Evolutionary conservation across 2,113 vertebrate species (phyloP), one percentile per base, ranked within the genome.

Genomic region (Megalops atlanticus): DNA sequence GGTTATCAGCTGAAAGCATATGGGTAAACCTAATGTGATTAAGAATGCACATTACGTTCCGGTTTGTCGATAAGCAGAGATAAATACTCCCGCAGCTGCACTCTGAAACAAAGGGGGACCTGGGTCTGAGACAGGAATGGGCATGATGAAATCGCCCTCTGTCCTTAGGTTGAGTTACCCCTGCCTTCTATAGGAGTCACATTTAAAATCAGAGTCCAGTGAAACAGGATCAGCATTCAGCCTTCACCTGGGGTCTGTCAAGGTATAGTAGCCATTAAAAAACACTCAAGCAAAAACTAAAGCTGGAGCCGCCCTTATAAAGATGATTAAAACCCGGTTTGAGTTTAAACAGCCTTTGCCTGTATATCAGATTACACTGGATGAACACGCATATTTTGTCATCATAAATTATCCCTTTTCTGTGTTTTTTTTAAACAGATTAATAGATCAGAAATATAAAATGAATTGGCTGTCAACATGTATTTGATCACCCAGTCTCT

Each of bases 1-100:
- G 91, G 92, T 92, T 93, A 92, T 94, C 91, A 68, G 40, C 31
- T 87, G 81, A 86, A 81, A 91, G 89, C 86, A 88, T 91, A 91
- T 84, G 84, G 87, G 89, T 83, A 87, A 90, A 87, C 85, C 90
- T 90, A 91, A 92, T 91, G 72, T 86, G 86, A 92, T 94, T 91
- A 92, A 89, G 89, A 86, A 88, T 89, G 88, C 58, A 74, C 54
- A 7, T 74, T 80, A 81, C 45, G 68, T 87, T 86, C 85, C 54
- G 77, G 70, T 76, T 83, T 86, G 83, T 90, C 85, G 77, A 91
- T 90, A 35, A 77, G 40, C n/a, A 54, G 24, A 80, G 54, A 80
- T 77, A 70, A 49, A 81, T 80, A 80, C 69, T 43, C 24, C 78
- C 39, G 27, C 4, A 27, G 24, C 58, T 15, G 16, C 4, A 10